Conservation (phyloP, 2,113 vertebrate genomes). For the Eleginops maclovinus region DNA sequence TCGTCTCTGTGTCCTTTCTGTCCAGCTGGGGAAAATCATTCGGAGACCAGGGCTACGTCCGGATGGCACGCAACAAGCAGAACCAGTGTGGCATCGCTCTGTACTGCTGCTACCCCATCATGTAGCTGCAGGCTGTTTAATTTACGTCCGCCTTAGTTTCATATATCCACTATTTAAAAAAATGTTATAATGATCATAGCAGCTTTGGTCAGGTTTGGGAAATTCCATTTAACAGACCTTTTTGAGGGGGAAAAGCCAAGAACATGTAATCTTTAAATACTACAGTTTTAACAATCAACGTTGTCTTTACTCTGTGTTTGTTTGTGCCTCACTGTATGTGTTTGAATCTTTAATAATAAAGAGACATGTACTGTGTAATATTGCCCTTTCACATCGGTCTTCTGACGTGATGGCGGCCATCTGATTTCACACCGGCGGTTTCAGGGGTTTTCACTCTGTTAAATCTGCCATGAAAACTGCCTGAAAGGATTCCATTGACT, state of each 20-base stretch:
- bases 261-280: constrained; percentile 8
- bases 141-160: accelerated
- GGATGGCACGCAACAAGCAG: constrained; percentile 81
- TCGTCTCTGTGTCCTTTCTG: background rate
- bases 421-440: constrained; percentile 8
- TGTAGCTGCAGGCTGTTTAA: constrained; percentile 52
- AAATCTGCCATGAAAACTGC: constrained; percentile 51
- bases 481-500: constrained; percentile 49
- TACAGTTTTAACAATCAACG: background rate
- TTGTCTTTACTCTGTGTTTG: background rate
- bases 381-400: background rate
- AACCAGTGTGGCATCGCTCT: constrained; percentile 85
- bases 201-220: background rate
- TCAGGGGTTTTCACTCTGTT: constrained; percentile 12
- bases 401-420: background rate
- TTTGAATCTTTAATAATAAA: constrained; percentile 28
- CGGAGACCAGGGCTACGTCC: constrained; percentile 85
- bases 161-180: background rate
- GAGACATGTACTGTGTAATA: background rate
- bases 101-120: constrained; percentile 75
- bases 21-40: constrained; percentile 80
- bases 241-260: background rate
- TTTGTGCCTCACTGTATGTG: too few relatives aligned
- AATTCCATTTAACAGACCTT: background rate
- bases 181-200: background rate